Base-by-base conservation (phyloP, 2,113 vertebrate species). In the Pygoscelis adeliae region DNA sequence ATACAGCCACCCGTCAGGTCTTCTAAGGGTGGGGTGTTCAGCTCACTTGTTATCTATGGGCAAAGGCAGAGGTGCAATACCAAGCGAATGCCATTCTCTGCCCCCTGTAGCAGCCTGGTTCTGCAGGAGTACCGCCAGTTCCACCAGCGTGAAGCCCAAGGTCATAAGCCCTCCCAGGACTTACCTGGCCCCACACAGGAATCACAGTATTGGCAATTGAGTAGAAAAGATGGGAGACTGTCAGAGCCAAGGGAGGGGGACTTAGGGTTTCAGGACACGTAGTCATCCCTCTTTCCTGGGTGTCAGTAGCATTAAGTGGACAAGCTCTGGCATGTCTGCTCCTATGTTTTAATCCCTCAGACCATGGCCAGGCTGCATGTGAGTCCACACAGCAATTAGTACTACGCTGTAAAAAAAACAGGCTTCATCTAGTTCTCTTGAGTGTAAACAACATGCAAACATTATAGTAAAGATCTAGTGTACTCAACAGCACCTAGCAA, bases 181-280 rank as follows among this genome's bases (percentile, higher is more conserved):
- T 74, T 74, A 14, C 27, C 12, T 40, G 42, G 6, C 47, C 14
- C 27, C n/a, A 32, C n/a, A 42, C 1, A 42, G 20, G 21, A 74
- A n/a, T 55, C 53, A 9, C 3, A 25, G 30, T 40, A 62, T 74
- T 84, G 12, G 5, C 12, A 90, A 19, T 0, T 34, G 16, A 53
- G 21, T 36, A 46, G 27, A 36, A 74, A 92, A 46, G 8, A n/a
- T 40, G 13, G 9, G 22, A 62, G 38, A 50, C 9, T 49, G n/a
- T 34, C 5, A 72, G 30, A 80, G 21, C 29, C 26, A 44, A 40
- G 18, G 30, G 7, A 66, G 11, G 5, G 9, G 9, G 10, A 16
- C 8, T 78, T 27, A 15, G 21, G 18, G 25, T 71, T 90, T 92
- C 50, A 79, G 19, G 34, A 53, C 40, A 40, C 0, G 0, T 6